Percentiles rank a stretch among this genome's conserved stretches.
phyloP scores from a whole-genome alignment of 2,797 vertebrate species.

The Periparus ater region DNA sequence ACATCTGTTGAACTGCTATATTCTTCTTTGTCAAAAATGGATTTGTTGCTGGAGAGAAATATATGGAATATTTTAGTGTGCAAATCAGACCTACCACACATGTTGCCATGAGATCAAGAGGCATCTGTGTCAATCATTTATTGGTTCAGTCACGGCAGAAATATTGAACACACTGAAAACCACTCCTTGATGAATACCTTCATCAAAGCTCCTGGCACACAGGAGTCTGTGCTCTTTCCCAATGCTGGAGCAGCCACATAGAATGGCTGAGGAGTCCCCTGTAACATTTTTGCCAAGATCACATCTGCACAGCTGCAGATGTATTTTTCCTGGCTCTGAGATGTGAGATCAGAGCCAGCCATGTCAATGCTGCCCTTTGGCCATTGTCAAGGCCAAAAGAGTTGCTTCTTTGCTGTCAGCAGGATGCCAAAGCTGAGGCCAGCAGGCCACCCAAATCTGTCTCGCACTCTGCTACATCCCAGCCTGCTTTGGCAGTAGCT shows the following conservation, averaged over 20 bases:
- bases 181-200: not conserved
- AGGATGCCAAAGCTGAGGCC: not conserved
- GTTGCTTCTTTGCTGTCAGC: not conserved
- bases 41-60: not conserved
- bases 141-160: not conserved
- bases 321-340: not conserved
- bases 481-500: not conserved
- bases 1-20: not conserved
- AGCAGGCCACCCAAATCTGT: not conserved
- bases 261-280: not conserved
- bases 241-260: accelerated
- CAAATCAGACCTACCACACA: not conserved
- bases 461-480: accelerated
- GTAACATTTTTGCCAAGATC: not conserved
- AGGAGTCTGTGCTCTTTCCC: accelerated
- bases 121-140: not conserved
- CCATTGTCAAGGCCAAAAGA: not conserved
- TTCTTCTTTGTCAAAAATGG: not conserved
- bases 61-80: not conserved
- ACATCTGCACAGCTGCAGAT: not conserved
- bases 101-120: not conserved
- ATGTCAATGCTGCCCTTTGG: accelerated
- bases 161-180: not conserved
- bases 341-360: not conserved
- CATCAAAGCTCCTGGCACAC: not conserved